A percentile compares a stretch with the other conserved stretches of the same genome.
Evolutionary conservation across 2,888 invertebrate genomes (phyloP).

Genomic region (Ophion costatus): DNA sequence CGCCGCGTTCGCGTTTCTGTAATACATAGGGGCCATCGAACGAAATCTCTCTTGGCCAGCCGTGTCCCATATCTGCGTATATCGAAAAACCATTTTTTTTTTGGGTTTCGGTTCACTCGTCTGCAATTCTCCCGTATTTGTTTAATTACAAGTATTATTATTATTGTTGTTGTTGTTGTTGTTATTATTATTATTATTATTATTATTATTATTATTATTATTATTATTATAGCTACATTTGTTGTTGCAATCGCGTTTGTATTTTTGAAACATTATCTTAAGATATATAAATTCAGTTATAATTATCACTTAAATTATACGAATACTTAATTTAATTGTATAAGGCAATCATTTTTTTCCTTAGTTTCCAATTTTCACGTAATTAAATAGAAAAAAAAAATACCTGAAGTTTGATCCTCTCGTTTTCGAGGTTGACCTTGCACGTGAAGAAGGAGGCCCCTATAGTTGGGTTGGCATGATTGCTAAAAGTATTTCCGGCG

Average conservation of each 20-base stretch:
- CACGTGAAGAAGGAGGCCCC: conserved; percentile 96
- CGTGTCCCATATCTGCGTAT: conserved; percentile 92
- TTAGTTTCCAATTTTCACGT: not conserved
- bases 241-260: no score
- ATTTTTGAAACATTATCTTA: no score
- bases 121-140: no score
- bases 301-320: no score
- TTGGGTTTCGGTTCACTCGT: not conserved
- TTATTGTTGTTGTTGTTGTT: no score
- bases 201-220: no score
- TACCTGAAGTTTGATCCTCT: conserved; percentile 91
- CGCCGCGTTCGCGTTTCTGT: conserved; percentile 95
- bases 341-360: not conserved
- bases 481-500: conserved; percentile 90
- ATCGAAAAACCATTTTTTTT: not conserved
- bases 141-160: no score
- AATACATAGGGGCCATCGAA: conserved; percentile 98
- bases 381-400: not conserved
- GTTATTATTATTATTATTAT: no score
- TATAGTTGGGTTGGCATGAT: conserved; percentile 92
- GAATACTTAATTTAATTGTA: no score
- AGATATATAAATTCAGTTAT: no score
- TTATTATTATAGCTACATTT: no score
- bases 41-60: conserved; percentile 95
- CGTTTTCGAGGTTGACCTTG: conserved; percentile 89